Base-by-base conservation (phyloP, 2,888 invertebrate species). In the Hemithea aestivaria region DNA sequence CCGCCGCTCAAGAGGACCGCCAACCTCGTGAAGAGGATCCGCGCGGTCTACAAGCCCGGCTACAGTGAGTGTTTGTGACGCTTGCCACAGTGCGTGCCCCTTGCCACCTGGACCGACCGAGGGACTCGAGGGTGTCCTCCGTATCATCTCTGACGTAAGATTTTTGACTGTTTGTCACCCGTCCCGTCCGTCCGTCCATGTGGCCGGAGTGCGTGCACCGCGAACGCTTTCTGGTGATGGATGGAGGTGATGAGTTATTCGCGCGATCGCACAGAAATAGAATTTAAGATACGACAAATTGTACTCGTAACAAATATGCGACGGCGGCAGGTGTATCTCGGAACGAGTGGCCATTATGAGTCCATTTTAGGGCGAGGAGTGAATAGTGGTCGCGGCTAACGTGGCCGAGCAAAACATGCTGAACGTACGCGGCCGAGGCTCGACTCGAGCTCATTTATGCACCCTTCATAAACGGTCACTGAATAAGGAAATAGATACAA, bases 301-400 rank as follows among this genome's bases (percentile, higher is more conserved):
- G 58, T 57, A 67, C 65, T 58, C 66, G 64, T 59, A 69, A 73
- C 76, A 67, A 76, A 78, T 75, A 74, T 67, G 75, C 78, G 62
- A 59, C 61, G 60, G 80, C 83, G 58, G 80, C 83, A 83, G 84
- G 84, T 84, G 84, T 79, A 83, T 73, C 66, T 61, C 64, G 66
- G 64, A 83, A 82, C 84, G 68, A 82, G 83, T 79, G 72, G 72
- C 80, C 69, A 83, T 84, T 82, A 81, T 74, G 78, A 79, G 71
- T 73, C 83, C 84, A 83, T 85, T 84, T 84, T 83, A 83, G 84
- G 83, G 67, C 64, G 65, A 71, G 56, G 71, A 77, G 72, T 73
- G 78, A 75, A 75, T 76, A 78, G 75, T 76, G 59, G 70, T 62
- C 62, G 62, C 53, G 55, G 48, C 62, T 58, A 66, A 62, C 69